Base-by-base conservation (phyloP, 2,888 invertebrate genomes). In the Neoaliturus tenellus region DNA sequence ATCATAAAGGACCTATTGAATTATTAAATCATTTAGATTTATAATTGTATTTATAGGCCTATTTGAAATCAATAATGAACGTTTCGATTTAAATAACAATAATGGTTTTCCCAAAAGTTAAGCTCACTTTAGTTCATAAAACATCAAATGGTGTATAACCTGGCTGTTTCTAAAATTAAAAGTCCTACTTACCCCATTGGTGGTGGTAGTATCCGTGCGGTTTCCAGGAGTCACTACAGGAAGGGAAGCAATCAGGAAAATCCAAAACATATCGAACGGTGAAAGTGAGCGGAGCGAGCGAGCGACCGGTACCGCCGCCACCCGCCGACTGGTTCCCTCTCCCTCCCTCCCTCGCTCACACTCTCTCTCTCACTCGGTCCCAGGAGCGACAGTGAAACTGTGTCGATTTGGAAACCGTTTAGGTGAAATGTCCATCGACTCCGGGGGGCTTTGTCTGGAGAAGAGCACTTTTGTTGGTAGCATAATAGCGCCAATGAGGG, bases 241-340 rank as follows among this genome's bases (percentile, higher is more conserved):
- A 6, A 62, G 1, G 12, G 14, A 3, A 31, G 62, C 62, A 12
- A 62, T 62, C 12, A 62, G 62, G 62, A 62, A 62, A 62, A 62
- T 31, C 62, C 62, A 62, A 62, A 62, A 62, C 62, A 62, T 62
- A 62, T 62, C 62, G 62, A 17, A 28, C 3, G 12, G 55, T 12
- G 62, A 62, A 62, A 62, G 62, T 62, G 28, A 25, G 31, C 62
- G 31, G 3, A 17, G 12, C 23, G 23, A 58, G 23, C 48, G 58
- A 25, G 14, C 28, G 28, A 55, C 55, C 55, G 23, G 55, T 20
- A 62, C 14, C 62, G 14, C 62, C 62, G 25, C 28, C 62, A 31
- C 62, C 62, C 62, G 62, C 62, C 62, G 62, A 62, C 62, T 62
- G 62, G 62, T 28, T 31, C 51, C 51, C n/a, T n/a, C n/a, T 39